Evolutionary conservation across 2,797 vertebrate species (phyloP), one percentile per base, ranked within the genome.

Genomic region (Rhynchonycteris naso): DNA sequence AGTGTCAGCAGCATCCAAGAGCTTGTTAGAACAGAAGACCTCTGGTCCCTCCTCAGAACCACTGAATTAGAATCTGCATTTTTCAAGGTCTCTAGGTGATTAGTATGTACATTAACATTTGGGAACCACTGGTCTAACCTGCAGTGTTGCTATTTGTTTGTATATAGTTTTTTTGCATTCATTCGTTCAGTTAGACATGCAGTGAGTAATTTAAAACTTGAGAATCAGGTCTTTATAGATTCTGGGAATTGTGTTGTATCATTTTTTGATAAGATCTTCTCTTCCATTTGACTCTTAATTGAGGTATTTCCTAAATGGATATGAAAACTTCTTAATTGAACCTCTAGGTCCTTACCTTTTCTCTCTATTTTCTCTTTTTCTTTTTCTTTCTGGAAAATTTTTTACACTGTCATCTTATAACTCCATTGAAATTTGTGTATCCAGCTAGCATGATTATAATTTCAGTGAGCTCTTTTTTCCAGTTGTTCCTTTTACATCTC

Each of bases 211-310:
- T 58, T 76, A 68, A 89, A 65, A 76, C 19, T 81, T 58, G 22
- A 90, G 21, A 72, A 35, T 68, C 47, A 69, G 28, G 9, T 35
- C 33, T 5, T 78, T 63, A 66, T 63, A 66, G 26, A 66, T 88
- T 80, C 43, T 56, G 30, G 43, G 21, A 61, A 94, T 47, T 68
- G 58, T 66, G 30, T 38, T 58, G 4, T 68, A 54, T 43, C 50
- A 28, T 76, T 93, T 83, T n/a, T 83, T 66, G 9, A 24, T 63
- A 69, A 81, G 16, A 35, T 33, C 43, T 91, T 96, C 63, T 69
- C 30, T 14, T 24, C 16, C 10, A 30, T 68, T 87, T 68, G 43
- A 66, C 15, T 83, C 14, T 28, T 58, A 84, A 28, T 18, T 75
- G 22, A 4, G 79, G 61, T 50, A n/a, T 21, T 54, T 82, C 14